phyloP scores from a whole-genome alignment of 1,140 invertebrate species.

The Drosophila punjabiensis region DNA sequence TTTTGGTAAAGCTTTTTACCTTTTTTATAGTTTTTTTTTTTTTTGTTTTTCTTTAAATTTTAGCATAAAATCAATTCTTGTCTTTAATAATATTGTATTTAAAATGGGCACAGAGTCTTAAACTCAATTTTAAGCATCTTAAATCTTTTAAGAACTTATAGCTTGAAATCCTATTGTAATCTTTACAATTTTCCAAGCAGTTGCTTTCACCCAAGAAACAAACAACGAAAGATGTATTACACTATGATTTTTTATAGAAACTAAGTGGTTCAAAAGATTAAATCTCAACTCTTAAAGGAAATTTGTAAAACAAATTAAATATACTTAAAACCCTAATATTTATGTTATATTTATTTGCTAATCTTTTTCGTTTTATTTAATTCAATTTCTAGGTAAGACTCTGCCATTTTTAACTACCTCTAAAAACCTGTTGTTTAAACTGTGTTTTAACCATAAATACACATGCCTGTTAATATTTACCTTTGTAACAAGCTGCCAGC shows the following conservation, averaged over 20 bases:
- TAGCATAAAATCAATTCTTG: accelerated
- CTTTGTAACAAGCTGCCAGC: not conserved
- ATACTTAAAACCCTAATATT: not conserved
- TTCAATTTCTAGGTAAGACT: not conserved
- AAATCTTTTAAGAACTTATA: not conserved
- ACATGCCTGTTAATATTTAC: not conserved
- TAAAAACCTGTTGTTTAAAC: not conserved
- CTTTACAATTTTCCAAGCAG: not conserved
- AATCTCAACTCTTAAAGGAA: too few relatives aligned
- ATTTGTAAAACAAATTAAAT: not conserved
- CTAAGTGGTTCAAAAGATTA: too few relatives aligned
- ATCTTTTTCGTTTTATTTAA: not conserved
- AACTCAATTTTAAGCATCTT: not conserved
- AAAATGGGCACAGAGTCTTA: too few relatives aligned
- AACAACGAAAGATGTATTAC: not conserved
- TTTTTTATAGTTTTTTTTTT: too few relatives aligned
- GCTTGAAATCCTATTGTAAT: slow-evolving; percentile 1
- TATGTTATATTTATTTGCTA: not conserved
- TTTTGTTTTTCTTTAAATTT: too few relatives aligned
- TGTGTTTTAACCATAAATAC: not conserved
- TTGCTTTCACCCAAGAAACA: not conserved
- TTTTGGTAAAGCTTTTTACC: not conserved
- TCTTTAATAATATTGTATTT: not conserved
- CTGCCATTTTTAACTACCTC: not conserved
- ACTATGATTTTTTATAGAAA: not conserved